Evolutionary conservation across 2,113 vertebrate genomes (phyloP).

Genomic region (Periophthalmus modestus): DNA sequence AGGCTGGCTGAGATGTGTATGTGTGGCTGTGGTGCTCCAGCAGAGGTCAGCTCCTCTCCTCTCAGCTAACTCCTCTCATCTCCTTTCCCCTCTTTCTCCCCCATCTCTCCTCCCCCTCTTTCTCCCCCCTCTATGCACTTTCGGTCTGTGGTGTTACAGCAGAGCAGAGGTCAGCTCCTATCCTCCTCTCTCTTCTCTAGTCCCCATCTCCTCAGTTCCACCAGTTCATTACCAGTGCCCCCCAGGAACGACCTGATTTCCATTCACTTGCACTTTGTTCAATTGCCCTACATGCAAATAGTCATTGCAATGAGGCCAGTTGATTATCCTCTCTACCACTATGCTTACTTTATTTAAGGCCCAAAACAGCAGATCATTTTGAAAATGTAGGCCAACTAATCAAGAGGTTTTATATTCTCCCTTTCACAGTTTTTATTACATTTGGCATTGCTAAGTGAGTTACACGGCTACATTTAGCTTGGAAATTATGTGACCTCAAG

Average conservation of each 20-base stretch:
- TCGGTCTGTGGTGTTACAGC: constrained; percentile 34
- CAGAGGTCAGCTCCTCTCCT: constrained; percentile 64
- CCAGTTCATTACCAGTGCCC: constrained; percentile 75
- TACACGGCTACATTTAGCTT: constrained; percentile 30
- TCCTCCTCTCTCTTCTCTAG: constrained; percentile 22
- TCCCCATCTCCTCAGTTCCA: constrained; percentile 29
- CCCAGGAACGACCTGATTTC: constrained; percentile 78
- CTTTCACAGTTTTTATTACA: constrained; percentile 14
- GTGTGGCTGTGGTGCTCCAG: constrained; percentile 35
- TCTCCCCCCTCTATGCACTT: constrained; percentile 33
- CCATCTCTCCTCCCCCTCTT: constrained; percentile 8
- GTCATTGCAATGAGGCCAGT: constrained; percentile 64
- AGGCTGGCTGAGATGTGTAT: constrained; percentile 41
- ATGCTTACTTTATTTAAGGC: constrained; percentile 72
- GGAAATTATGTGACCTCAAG: constrained; percentile 50
- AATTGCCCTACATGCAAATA: constrained; percentile 73
- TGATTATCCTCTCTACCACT: constrained; percentile 65
- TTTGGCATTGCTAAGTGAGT: constrained; percentile 20
- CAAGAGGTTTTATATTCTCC: constrained; percentile 40
- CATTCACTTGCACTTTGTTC: constrained; percentile 73
- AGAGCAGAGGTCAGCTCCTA: constrained; percentile 55
- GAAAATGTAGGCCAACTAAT: constrained; percentile 67
- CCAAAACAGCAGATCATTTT: constrained; percentile 70
- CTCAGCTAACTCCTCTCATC: constrained; percentile 6
- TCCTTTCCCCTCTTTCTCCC: constrained; percentile 63